Evolutionary conservation across 2,113 vertebrate species (phyloP), one percentile per base, ranked within the genome.

Genomic region (Apistogramma diplotaenia): DNA sequence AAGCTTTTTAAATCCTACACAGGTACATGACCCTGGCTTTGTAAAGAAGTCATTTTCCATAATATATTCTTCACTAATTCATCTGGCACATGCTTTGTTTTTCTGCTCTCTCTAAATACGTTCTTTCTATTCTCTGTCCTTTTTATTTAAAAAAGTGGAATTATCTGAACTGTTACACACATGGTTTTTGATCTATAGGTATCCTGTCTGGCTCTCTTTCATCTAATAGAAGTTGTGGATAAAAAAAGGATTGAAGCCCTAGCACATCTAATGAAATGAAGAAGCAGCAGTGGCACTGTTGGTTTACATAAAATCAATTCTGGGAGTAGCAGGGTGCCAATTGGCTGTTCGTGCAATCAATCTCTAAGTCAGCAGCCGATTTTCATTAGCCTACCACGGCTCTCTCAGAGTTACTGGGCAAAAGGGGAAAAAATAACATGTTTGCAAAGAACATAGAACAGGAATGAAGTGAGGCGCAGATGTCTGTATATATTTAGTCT

Each of bases 11-110:
- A 93, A 96, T 93, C 93, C 94, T 95, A 92, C 94, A 83, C 95
- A 97, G 96, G 96, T 96, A 96, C 95, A 96, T 95, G 96, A 97
- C 96, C 96, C 95, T 91, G 89, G 94, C 94, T 96, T 96, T 95
- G 92, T 95, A 94, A 96, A 96, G 95, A 97, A 97, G 96, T 95
- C 95, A 95, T 96, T 92, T 94, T 95, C 94, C 94, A 94, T 96
- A 93, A 95, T 93, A 88, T 89, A 93, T 83, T 85, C 94, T 96
- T 95, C 94, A 93, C 96, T 96, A 95, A 97, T 97, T 98, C 95
- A 95, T 97, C 96, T 96, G 96, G 96, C 96, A 92, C 87, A 85
- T 84, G 59, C 90, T 89, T 86, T 78, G 62, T 90, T 91, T 83
- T 85, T 40, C 75, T 73, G 33, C 78, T 88, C 71, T 49, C 59